Conservation (phyloP, 1,140 invertebrate species). For the Lepeophtheirus salmonis region DNA sequence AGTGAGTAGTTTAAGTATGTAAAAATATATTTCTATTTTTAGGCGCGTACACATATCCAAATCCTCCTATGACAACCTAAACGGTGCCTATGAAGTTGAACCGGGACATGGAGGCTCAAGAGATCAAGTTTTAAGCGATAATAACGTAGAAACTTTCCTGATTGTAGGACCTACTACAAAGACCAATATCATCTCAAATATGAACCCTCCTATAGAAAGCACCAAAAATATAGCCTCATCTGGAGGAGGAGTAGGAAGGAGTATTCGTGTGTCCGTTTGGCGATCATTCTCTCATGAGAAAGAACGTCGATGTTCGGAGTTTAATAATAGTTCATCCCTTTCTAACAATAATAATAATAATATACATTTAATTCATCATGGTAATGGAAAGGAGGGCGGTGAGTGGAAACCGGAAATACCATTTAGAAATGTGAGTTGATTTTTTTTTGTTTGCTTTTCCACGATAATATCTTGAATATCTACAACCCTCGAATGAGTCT, state of each 20-base stretch:
- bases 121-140: conserved; percentile 61
- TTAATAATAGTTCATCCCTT: conserved; percentile 25
- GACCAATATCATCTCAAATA: neutral
- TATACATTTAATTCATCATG: conserved; percentile 10
- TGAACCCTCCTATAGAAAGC: conserved; percentile 2
- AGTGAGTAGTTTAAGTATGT: too few species aligned
- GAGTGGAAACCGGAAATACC: conserved; percentile 79
- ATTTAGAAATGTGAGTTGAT: conserved; percentile 57
- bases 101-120: conserved; percentile 64
- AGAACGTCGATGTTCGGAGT: conserved; percentile 29
- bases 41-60: conserved; percentile 79
- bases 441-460: too few species aligned
- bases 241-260: conserved; percentile 11
- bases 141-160: conserved; percentile 79
- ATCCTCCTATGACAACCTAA: conserved; percentile 59
- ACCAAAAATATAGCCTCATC: too few species aligned
- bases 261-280: conserved; percentile 18
- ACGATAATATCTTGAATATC: too few species aligned
- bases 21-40: conserved; percentile 25
- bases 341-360: conserved; percentile 1
- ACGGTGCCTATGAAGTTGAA: conserved; percentile 77
- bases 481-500: too few species aligned
- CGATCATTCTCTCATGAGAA: conserved; percentile 24
- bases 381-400: conserved; percentile 12
- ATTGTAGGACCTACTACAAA: conserved; percentile 37